Conservation (phyloP, 2,797 vertebrate genomes). For the Labroides dimidiatus region DNA sequence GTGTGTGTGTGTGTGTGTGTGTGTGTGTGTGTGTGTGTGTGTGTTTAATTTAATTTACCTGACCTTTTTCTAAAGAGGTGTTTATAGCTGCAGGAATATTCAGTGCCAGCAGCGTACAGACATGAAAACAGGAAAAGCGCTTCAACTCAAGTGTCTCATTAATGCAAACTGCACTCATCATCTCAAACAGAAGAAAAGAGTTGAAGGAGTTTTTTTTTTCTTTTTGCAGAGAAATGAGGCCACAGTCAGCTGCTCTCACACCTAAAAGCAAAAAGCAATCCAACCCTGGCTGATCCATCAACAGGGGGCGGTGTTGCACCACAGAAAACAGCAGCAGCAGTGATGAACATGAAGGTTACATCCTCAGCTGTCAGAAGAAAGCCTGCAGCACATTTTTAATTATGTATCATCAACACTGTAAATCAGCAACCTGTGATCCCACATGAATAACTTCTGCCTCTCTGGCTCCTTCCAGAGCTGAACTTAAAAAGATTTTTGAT, state of each 20-base stretch:
- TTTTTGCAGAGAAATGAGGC: background rate
- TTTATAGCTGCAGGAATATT: constrained; percentile 7
- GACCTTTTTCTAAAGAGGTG: constrained; percentile 46
- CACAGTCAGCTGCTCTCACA: background rate
- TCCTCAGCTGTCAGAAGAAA: background rate
- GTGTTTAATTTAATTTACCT: constrained; percentile 25
- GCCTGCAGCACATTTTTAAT: background rate
- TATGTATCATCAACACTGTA: too few species aligned
- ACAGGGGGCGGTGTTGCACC: constrained; percentile 57
- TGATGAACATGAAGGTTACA: background rate
- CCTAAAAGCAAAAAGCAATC: background rate
- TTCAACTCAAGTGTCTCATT: background rate
- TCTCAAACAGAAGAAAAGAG: background rate
- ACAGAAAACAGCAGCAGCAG: constrained; percentile 13
- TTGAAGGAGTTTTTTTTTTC: background rate
- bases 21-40: background rate
- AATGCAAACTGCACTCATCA: background rate
- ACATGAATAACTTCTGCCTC: too few species aligned
- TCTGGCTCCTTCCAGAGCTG: too few species aligned
- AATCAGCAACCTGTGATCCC: too few species aligned
- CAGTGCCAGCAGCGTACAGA: background rate
- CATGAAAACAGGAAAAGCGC: background rate
- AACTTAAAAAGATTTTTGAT: too few species aligned
- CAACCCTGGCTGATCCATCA: constrained; percentile 10
- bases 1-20: background rate